Evolutionary conservation across 2,113 vertebrate genomes (phyloP).

Genomic region (Raja brachyura): DNA sequence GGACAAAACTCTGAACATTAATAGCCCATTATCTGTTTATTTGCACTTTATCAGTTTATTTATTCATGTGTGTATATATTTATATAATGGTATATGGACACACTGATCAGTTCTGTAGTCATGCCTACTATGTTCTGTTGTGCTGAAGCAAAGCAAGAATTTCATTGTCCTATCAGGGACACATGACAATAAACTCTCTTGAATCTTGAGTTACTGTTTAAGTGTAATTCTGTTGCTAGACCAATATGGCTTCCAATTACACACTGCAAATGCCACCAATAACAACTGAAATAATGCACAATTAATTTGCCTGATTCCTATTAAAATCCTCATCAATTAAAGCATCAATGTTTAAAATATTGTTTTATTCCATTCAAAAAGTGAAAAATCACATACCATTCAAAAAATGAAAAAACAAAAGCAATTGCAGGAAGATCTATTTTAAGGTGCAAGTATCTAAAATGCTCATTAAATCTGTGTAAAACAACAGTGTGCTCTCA

Average conservation of each 20-base stretch:
- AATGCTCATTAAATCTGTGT: background rate
- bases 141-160: no score
- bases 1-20: no score
- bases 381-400: background rate
- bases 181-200: no score
- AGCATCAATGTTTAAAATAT: background rate
- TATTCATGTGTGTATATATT: no score
- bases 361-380: no score
- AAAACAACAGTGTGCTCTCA: background rate
- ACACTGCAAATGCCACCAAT: background rate
- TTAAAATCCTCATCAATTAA: background rate
- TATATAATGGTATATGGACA: no score
- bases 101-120: no score
- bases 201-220: no score
- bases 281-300: background rate
- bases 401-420: background rate
- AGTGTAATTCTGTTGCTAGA: background rate
- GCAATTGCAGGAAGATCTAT: background rate
- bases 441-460: background rate
- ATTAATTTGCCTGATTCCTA: background rate
- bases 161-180: no score
- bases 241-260: background rate
- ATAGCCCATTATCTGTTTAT: no score
- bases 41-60: no score
- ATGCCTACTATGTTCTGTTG: no score